Evolutionary conservation across 2,888 invertebrate genomes (phyloP).

Genomic region (Clostera curtula): DNA sequence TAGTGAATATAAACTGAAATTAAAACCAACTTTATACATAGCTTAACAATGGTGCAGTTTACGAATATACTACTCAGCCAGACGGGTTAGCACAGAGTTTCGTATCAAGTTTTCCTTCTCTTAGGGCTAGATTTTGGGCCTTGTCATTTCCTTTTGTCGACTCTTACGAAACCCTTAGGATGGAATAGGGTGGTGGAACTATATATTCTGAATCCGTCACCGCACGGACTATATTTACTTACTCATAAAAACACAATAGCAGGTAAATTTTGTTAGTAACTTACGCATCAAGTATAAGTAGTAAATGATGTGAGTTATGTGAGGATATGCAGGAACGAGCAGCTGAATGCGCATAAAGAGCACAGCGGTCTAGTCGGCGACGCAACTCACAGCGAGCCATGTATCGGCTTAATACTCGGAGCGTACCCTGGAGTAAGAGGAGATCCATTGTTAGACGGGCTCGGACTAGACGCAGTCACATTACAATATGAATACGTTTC

Average conservation of each 20-base stretch:
- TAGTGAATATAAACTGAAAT: constrained; percentile 32
- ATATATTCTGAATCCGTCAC: too few species aligned
- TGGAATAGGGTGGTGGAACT: too few species aligned
- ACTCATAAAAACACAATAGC: neutral
- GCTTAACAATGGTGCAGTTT: too few species aligned
- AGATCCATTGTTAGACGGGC: neutral
- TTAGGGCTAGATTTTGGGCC: too few species aligned
- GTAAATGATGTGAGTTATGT: constrained; percentile 55
- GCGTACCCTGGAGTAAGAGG: constrained; percentile 38
- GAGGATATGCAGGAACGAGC: constrained; percentile 36
- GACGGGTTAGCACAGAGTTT: too few species aligned
- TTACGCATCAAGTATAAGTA: constrained; percentile 57
- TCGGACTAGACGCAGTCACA: too few species aligned
- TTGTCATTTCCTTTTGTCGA: too few species aligned
- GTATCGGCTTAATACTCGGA: constrained; percentile 54
- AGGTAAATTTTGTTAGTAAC: constrained; percentile 15
- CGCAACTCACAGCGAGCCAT: constrained; percentile 38
- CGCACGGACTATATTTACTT: too few species aligned
- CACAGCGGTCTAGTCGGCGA: constrained; percentile 42
- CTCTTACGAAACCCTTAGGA: too few species aligned
- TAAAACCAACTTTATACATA: neutral
- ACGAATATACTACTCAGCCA: too few species aligned
- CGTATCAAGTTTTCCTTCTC: too few species aligned
- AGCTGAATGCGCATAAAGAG: constrained; percentile 24
- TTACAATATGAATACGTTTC: too few species aligned